phyloP scores from a whole-genome alignment of 1,140 invertebrate species.

The Wasmannia auropunctata region DNA sequence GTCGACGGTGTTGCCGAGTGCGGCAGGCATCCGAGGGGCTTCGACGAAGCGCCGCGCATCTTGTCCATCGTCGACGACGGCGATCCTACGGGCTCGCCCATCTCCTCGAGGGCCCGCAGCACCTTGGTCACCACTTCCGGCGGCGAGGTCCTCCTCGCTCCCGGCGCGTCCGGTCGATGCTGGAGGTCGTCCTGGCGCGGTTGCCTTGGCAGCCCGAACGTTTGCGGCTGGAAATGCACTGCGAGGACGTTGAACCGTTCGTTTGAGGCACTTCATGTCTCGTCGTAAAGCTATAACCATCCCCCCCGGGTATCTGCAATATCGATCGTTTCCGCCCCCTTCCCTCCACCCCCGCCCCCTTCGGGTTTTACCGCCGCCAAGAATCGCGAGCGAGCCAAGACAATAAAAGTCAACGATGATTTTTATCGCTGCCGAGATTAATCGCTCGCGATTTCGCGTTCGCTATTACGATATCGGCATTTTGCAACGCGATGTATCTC shows the following conservation, averaged over 20 bases:
- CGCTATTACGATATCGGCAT: too few species aligned
- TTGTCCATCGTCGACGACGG: conserved; percentile 20
- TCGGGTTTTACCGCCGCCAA: not conserved
- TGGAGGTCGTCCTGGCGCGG: conserved; percentile 68
- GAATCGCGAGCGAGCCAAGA: not conserved
- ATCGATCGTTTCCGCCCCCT: conserved; percentile 19
- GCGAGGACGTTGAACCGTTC: conserved; percentile 36
- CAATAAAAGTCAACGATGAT: conserved; percentile 1
- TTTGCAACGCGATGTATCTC: not conserved
- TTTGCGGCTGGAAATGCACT: conserved; percentile 73
- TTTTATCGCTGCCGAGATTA: not conserved
- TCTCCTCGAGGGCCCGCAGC: conserved; percentile 74
- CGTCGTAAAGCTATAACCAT: not conserved
- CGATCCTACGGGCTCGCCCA: conserved; percentile 48
- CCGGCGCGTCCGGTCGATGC: conserved; percentile 76
- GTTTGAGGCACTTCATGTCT: conserved; percentile 1
- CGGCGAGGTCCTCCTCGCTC: conserved; percentile 69
- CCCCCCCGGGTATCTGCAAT: not conserved
- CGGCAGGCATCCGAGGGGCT: not conserved
- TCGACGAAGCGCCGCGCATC: conserved; percentile 34
- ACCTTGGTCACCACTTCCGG: conserved; percentile 76
- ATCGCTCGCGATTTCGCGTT: not conserved
- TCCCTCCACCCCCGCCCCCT: too few species aligned
- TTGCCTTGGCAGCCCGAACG: conserved; percentile 51
- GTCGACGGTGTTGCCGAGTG: not conserved